phyloP scores from a whole-genome alignment of 2,113 vertebrate genomes.

The Dromiciops gliroides region DNA sequence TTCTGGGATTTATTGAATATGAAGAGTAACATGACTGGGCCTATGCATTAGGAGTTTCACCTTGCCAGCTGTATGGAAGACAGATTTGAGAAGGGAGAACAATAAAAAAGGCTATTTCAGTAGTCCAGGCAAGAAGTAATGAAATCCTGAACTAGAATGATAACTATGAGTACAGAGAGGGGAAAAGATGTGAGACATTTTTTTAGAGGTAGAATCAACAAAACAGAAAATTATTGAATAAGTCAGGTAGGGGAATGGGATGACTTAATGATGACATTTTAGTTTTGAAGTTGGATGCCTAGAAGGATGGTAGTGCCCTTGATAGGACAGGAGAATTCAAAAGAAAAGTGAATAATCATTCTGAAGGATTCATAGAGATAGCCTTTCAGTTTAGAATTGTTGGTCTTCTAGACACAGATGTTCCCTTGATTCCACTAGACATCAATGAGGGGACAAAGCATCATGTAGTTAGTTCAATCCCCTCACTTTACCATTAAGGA shows the following conservation, averaged over 20 bases:
- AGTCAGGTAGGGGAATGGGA: not conserved
- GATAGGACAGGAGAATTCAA: not conserved
- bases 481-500: not conserved
- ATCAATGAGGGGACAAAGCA: not conserved
- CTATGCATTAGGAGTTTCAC: not conserved
- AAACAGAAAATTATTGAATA: not conserved
- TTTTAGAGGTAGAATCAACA: not conserved
- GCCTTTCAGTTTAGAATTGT: not conserved
- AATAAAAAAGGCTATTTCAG: not conserved
- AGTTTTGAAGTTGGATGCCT: not conserved
- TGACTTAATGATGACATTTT: not conserved
- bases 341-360: not conserved
- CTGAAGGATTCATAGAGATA: not conserved
- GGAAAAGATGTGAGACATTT: not conserved
- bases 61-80: not conserved
- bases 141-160: not conserved
- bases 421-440: not conserved
- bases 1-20: not conserved
- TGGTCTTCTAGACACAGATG: not conserved
- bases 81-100: not conserved
- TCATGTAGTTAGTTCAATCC: not conserved
- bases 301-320: not conserved
- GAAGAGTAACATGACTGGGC: not conserved
- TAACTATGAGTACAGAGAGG: not conserved
- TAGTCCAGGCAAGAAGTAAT: not conserved